These are phyloP conservation scores for Branchellion lobata DNA, from an alignment of 2,888 invertebrate species.

Conservation along the genomic window DNA sequence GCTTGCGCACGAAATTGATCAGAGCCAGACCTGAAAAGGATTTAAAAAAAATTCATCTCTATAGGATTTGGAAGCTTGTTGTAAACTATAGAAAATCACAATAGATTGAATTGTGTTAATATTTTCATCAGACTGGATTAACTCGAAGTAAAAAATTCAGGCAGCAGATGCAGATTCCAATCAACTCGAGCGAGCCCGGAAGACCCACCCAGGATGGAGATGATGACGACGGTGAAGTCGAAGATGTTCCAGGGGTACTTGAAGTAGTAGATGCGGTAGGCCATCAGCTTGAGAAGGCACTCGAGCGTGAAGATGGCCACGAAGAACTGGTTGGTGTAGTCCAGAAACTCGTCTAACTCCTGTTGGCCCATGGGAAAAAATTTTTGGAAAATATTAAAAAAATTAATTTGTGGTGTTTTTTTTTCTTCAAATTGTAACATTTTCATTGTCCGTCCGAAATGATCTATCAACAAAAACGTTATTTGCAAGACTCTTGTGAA, in stretches of 20 bases:
- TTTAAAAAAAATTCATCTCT: background rate
- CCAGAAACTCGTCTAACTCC: constrained; percentile 69
- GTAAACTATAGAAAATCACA: no score
- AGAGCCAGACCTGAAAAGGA: constrained; percentile 35
- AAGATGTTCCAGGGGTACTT: constrained; percentile 99
- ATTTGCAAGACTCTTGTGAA: no score
- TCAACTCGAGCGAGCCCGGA: constrained; percentile 11
- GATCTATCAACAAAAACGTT: no score
- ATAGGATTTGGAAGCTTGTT: no score
- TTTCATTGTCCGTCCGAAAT: no score
- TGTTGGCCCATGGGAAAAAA: constrained; percentile 54
- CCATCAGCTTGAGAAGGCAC: constrained; percentile 96
- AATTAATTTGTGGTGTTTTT: no score
- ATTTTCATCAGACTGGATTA: no score
- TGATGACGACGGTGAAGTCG: constrained; percentile 96
- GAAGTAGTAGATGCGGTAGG: constrained; percentile 96
- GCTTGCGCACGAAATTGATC: constrained; percentile 21
- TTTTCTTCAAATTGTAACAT: no score
- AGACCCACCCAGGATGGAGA: constrained; percentile 85
- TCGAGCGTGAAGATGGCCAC: constrained; percentile 97
- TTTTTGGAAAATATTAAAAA: no score
- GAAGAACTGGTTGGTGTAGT: constrained; percentile 93
- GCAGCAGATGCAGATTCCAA: no score
- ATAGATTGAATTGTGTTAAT: no score
- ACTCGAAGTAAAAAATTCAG: no score